phyloP scores from a whole-genome alignment of 2,113 vertebrate species.

The Sphyrna mokarran region DNA sequence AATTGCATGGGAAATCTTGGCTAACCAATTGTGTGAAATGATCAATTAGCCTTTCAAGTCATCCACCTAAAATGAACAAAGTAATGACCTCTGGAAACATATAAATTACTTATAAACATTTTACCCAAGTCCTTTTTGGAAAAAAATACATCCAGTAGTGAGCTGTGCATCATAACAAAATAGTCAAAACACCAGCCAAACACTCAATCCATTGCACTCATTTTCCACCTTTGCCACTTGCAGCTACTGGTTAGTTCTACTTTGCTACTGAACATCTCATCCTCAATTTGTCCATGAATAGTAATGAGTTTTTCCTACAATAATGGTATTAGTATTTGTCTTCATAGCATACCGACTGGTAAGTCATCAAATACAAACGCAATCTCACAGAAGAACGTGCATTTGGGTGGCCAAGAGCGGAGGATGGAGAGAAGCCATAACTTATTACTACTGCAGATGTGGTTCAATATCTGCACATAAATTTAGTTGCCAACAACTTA shows the following conservation, averaged over 20 bases:
- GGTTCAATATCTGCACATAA: not conserved
- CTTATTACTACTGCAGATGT: not conserved
- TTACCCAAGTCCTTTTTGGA: not conserved
- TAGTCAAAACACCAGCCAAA: not conserved
- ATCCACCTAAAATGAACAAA: not conserved
- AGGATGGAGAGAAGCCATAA: not conserved
- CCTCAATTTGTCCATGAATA: not conserved
- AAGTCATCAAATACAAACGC: not conserved
- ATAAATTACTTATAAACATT: not conserved
- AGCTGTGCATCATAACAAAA: not conserved
- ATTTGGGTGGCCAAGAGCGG: not conserved
- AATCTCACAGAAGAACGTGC: not conserved
- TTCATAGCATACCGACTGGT: not conserved
- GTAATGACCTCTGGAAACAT: not conserved
- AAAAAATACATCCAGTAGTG: not conserved
- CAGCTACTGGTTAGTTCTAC: not conserved
- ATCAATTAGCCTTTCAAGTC: not conserved
- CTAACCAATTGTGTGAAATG: conserved; percentile 7
- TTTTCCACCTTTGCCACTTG: not conserved
- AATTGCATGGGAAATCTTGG: not conserved
- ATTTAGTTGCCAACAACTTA: not conserved
- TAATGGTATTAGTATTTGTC: not conserved
- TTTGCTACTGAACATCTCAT: not conserved
- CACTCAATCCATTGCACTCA: conserved; percentile 1
- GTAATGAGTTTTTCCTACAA: not conserved